Conservation (phyloP, 1,140 invertebrate genomes). For the Megathymus violae region DNA sequence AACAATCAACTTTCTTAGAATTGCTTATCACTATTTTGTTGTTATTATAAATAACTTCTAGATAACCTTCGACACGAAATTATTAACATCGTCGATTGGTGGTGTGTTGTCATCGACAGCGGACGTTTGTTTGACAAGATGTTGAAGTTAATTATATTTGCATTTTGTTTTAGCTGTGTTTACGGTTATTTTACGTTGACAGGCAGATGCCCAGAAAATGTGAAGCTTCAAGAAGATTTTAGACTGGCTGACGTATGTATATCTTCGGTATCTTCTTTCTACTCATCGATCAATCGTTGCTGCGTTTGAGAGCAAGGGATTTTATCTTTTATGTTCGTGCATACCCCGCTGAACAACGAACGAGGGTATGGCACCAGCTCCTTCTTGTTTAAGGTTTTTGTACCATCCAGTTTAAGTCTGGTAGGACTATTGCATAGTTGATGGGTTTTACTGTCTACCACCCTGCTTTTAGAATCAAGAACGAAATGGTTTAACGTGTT, state of each 20-base stretch:
- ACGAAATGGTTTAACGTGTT: too few relatives aligned
- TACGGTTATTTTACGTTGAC: conserved; percentile 65
- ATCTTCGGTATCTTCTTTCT: conserved; percentile 14
- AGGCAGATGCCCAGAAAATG: conserved; percentile 67
- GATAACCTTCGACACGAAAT: conserved; percentile 32
- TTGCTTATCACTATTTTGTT: conserved; percentile 5
- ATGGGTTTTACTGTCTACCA: too few relatives aligned
- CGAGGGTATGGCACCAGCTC: too few relatives aligned
- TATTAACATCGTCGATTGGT: conserved; percentile 10
- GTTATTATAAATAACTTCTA: conserved; percentile 1
- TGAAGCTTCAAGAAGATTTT: conserved; percentile 62
- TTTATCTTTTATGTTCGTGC: too few relatives aligned
- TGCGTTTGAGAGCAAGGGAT: too few relatives aligned
- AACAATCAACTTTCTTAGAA: conserved; percentile 9
- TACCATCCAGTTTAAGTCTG: too few relatives aligned
- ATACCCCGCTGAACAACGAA: too few relatives aligned
- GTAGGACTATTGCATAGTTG: too few relatives aligned
- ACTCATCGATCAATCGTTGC: too few relatives aligned
- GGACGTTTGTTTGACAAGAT: conserved; percentile 32
- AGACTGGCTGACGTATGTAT: conserved; percentile 63
- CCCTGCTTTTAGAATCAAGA: too few relatives aligned
- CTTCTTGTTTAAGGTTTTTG: too few relatives aligned
- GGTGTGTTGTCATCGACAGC: background rate
- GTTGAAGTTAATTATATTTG: conserved; percentile 46
- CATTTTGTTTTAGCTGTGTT: conserved; percentile 45